A percentile compares a stretch with the other conserved stretches of the same genome.
Evolutionary conservation across 2,888 invertebrate genomes (phyloP).

Genomic region (Drosophila peninsularis): DNA sequence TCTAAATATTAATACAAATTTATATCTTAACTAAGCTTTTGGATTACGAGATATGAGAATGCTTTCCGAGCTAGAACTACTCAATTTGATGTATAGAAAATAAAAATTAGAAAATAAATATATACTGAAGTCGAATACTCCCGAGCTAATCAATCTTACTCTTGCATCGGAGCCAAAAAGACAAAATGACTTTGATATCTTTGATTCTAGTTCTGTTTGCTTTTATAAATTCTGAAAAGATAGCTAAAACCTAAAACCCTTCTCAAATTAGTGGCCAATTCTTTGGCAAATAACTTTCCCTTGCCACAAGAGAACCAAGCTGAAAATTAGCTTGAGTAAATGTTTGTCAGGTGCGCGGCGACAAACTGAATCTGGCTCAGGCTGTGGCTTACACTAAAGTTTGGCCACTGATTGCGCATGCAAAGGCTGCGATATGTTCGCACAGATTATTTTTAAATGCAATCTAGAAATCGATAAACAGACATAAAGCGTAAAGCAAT

Average conservation of each 20-base stretch:
- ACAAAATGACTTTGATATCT: no score
- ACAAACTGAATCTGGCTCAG: background rate
- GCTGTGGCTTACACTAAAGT: slow-evolving; percentile 2
- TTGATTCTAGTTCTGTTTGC: background rate
- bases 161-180: no score
- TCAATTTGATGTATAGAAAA: no score
- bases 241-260: background rate
- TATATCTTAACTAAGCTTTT: no score
- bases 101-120: no score
- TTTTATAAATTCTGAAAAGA: background rate
- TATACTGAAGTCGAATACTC: no score
- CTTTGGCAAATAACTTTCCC: background rate
- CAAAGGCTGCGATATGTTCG: slow-evolving; percentile 48
- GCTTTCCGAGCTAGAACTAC: no score
- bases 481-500: slow-evolving; percentile 22
- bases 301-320: background rate
- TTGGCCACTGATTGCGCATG: slow-evolving; percentile 46
- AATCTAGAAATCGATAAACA: slow-evolving; percentile 73
- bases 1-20: no score
- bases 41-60: no score
- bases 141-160: no score
- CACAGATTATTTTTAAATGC: slow-evolving; percentile 63
- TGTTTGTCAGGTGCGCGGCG: slow-evolving; percentile 2
- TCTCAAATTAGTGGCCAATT: no score
- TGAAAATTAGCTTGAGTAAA: background rate